phyloP scores from a whole-genome alignment of 2,797 vertebrate genomes.

The Kryptolebias ocellatus region DNA sequence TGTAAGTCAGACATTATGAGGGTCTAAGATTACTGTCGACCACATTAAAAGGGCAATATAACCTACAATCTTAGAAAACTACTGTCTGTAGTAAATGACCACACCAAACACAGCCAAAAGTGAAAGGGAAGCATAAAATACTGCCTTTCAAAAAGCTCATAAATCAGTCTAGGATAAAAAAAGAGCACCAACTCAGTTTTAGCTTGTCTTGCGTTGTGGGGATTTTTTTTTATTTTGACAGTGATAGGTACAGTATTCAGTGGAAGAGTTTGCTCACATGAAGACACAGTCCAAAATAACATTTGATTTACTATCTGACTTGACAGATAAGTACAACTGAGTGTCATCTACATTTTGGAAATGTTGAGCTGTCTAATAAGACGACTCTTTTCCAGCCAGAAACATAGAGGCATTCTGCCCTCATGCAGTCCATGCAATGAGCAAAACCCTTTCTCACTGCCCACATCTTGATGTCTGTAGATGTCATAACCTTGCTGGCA shows the following conservation, averaged over 20 bases:
- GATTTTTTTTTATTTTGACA: not conserved
- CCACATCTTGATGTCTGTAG: not conserved
- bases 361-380: too few species aligned
- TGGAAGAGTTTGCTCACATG: too few species aligned
- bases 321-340: too few species aligned
- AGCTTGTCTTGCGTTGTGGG: not conserved
- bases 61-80: slow-evolving; percentile 15
- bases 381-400: too few species aligned
- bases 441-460: not conserved
- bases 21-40: slow-evolving; percentile 4
- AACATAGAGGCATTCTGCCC: not conserved
- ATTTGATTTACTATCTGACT: too few species aligned
- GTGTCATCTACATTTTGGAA: too few species aligned
- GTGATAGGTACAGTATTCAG: not conserved
- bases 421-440: not conserved
- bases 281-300: too few species aligned
- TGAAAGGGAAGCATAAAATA: slow-evolving; percentile 13
- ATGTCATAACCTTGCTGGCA: not conserved
- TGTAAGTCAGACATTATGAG: not conserved
- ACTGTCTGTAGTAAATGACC: slow-evolving; percentile 1
- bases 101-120: slow-evolving; percentile 9
- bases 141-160: slow-evolving; percentile 5
- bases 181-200: not conserved
- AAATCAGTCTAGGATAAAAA: slow-evolving; percentile 1
- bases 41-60: slow-evolving; percentile 9